These are phyloP conservation scores for Sthenelais limicola DNA, from an alignment of 2,888 invertebrate species.

Conservation along the genomic window DNA sequence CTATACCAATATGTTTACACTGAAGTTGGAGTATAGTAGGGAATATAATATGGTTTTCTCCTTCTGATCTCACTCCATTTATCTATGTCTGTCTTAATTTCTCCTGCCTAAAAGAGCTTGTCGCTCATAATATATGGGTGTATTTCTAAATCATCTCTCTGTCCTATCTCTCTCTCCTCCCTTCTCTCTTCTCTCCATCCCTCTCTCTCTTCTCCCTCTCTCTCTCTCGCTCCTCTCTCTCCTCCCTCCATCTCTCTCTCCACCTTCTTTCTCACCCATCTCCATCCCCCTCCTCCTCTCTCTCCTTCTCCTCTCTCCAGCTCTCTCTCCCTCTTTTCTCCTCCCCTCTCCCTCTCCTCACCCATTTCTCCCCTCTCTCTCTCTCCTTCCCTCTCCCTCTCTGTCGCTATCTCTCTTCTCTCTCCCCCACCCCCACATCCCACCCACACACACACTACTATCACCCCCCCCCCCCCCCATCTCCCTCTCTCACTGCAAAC, in stretches of 20 bases:
- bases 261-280: background rate
- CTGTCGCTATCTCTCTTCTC: background rate
- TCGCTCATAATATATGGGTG: background rate
- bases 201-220: no score
- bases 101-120: no score
- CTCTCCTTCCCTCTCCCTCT: background rate
- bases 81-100: no score
- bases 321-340: background rate
- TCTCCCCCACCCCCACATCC: constrained; percentile 1
- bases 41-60: no score
- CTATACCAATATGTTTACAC: no score
- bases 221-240: background rate
- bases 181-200: background rate
- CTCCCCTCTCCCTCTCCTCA: background rate
- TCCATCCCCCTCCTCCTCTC: background rate
- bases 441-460: no score
- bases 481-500: no score
- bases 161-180: background rate
- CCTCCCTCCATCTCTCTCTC: background rate
- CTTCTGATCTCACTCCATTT: no score
- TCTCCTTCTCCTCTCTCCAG: background rate
- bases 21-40: no score
- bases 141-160: background rate
- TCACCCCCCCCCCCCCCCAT: no score
- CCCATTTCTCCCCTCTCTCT: background rate